Base-by-base conservation (phyloP, 2,888 invertebrate genomes). In the Dione vanillae region DNA sequence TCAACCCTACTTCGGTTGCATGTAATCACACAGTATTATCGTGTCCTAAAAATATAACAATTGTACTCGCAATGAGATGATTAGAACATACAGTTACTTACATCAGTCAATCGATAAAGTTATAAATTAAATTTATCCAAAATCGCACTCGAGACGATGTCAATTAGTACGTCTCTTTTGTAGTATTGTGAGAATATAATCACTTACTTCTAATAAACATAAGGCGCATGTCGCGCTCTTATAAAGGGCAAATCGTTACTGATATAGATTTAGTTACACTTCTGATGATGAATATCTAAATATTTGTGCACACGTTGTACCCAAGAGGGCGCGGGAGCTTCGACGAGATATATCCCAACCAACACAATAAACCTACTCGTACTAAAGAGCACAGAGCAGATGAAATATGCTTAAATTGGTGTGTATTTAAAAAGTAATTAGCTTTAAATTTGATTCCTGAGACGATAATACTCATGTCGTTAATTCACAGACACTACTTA, bases 101-200 rank as follows among this genome's bases (percentile, higher is more conserved):
- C 41, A 19, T 59, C 10, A 20, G 19, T 45, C 59, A 2, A 43
- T 14, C n/a, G n/a, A n/a, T n/a, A 20, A 45, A 45, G 27, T 43
- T 45, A 0, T 27, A 61, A 27, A 61, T 61, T n/a, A 41, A 14
- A 41, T 61, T 45, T 8, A 59, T 27, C n/a, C n/a, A 10, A 45
- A 27, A 68, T 27, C 10, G 68, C 68, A 68, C 65, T 58, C 19
- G 69, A 70, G 51, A 56, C 62, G 70, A 49, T 14, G 62, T 54
- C 47, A 67, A 54, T 61, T 61, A n/a, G n/a, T n/a, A 56, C 37
- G 61, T 61, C 69, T 64, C 64, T 45, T 37, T 14, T 35, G 16
- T 54, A 54, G 35, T 54, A 49, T 20, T 41, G 35, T 40, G 14
- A 16, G 19, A 27, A 27, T 27, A 27, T 27, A 3, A 45, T 40